Evolutionary conservation across 2,888 invertebrate species (phyloP).

Genomic region (Pasiphila rectangulata): DNA sequence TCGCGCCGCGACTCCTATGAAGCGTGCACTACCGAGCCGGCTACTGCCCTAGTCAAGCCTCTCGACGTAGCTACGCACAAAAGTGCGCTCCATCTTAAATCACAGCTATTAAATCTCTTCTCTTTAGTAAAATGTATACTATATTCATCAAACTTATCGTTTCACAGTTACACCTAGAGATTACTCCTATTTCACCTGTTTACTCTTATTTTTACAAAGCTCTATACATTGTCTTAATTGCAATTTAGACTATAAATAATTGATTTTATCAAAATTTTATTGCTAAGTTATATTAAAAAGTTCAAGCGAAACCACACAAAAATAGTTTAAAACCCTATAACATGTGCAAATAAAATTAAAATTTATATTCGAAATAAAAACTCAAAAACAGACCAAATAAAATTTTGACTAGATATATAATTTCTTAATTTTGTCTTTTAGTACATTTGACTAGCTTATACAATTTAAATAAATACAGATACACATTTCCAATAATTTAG

Average conservation of each 20-base stretch:
- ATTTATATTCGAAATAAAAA: constrained; percentile 44
- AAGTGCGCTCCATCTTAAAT: constrained; percentile 71
- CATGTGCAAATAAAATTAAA: constrained; percentile 51
- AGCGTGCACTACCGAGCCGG: constrained; percentile 19
- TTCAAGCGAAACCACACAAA: constrained; percentile 65
- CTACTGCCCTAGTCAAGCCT: constrained; percentile 11
- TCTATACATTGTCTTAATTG: constrained; percentile 80
- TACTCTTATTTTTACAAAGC: constrained; percentile 75
- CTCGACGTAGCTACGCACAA: constrained; percentile 67
- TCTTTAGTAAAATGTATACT: constrained; percentile 58
- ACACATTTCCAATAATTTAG: constrained; percentile 41
- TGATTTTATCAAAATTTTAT: constrained; percentile 78
- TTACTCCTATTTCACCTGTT: constrained; percentile 75
- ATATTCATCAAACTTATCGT: constrained; percentile 50
- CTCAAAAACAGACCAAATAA: constrained; percentile 52
- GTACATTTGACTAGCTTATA: constrained; percentile 73
- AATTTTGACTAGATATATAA: constrained; percentile 76
- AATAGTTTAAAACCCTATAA: constrained; percentile 51
- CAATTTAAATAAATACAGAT: constrained; percentile 45
- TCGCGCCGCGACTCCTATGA: constrained; percentile 11
- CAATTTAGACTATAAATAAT: constrained; percentile 76
- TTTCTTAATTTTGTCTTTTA: constrained; percentile 55
- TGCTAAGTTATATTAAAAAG: constrained; percentile 60
- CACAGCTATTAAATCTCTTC: constrained; percentile 79
- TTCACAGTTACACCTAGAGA: constrained; percentile 58